These are phyloP conservation scores for Cyrtonyx montezumae DNA, from an alignment of 2,113 vertebrate genomes.

Conservation along the genomic window DNA sequence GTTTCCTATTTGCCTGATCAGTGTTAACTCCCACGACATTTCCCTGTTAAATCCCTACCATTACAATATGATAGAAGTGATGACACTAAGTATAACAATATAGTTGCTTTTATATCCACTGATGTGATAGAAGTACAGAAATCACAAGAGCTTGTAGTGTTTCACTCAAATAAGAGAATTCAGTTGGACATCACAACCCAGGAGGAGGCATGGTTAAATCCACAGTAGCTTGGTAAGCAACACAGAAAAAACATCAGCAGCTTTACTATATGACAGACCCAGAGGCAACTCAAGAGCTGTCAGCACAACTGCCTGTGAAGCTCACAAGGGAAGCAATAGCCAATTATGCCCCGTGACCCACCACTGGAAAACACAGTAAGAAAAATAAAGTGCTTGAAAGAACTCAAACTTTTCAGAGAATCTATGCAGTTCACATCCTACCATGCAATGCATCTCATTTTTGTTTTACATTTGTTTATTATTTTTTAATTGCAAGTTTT, in stretches of 20 bases:
- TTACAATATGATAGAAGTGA: neutral
- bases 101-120: neutral
- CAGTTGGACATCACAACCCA: neutral
- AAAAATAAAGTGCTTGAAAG: constrained; percentile 39
- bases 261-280: constrained; percentile 57
- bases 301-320: constrained; percentile 22
- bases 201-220: neutral
- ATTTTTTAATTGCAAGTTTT: neutral
- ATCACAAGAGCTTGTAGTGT: neutral
- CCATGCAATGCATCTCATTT: neutral
- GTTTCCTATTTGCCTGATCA: neutral
- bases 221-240: constrained; percentile 36
- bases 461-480: neutral
- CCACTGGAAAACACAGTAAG: neutral
- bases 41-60: neutral
- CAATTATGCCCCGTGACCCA: constrained; percentile 37
- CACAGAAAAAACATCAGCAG: constrained; percentile 30
- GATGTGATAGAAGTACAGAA: neutral
- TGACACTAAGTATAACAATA: neutral
- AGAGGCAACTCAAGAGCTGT: constrained; percentile 58
- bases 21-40: neutral
- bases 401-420: neutral
- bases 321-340: constrained; percentile 50
- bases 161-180: constrained; percentile 41
- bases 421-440: neutral